These are phyloP conservation scores for Hydropotes inermis DNA, from an alignment of 2,113 vertebrate genomes.

Conservation along the genomic window DNA sequence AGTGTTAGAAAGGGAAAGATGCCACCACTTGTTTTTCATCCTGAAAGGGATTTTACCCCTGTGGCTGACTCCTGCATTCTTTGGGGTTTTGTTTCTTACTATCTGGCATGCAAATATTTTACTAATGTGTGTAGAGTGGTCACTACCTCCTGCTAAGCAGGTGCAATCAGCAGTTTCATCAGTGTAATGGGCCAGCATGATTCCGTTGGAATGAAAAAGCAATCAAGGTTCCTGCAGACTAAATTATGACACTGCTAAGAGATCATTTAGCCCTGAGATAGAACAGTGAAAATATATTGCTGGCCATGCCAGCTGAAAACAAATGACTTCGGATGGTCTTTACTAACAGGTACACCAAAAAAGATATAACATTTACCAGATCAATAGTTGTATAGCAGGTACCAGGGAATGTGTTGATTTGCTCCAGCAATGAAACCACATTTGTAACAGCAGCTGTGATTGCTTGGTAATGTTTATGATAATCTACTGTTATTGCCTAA, in stretches of 20 bases:
- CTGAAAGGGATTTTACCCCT: neutral
- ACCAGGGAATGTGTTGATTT: neutral
- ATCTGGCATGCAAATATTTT: neutral
- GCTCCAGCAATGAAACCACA: neutral
- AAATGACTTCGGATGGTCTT: neutral
- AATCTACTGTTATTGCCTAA: neutral
- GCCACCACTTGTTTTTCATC: neutral
- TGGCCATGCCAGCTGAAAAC: neutral
- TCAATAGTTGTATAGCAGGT: neutral
- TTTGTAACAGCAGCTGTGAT: neutral
- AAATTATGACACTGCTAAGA: neutral
- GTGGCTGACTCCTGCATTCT: neutral
- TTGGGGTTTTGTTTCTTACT: neutral
- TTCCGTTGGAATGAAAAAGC: neutral
- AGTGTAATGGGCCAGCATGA: neutral
- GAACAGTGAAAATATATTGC: neutral
- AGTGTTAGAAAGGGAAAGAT: neutral
- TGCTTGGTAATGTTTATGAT: neutral
- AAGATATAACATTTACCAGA: neutral
- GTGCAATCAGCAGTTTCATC: constrained; percentile 1
- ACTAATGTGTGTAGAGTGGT: neutral
- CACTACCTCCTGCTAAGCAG: neutral
- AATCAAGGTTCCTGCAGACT: neutral
- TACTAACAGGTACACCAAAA: neutral
- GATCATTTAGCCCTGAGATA: neutral